Evolutionary conservation across 2,113 vertebrate species (phyloP), one percentile per base, ranked within the genome.

Genomic region (Conger conger): DNA sequence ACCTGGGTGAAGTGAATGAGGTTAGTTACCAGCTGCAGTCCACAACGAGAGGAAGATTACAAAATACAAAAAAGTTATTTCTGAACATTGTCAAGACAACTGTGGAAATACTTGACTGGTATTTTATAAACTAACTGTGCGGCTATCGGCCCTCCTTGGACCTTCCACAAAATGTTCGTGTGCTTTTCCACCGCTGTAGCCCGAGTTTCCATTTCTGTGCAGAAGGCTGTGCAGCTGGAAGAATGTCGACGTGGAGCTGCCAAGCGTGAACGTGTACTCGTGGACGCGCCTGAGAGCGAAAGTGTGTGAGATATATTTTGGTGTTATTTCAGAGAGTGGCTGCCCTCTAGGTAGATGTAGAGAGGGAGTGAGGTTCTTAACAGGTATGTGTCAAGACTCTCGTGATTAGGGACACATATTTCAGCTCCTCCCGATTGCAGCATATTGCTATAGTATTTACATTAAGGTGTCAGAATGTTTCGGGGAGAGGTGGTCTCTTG

Each of bases 161-260:
- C 88, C 86, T 91, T 87, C 89, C 87, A 89, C 83, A 84, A 86
- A 89, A 88, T 85, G 79, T 85, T 92, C 87, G 84, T 91, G 88
- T 92, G 92, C 86, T 90, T 84, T 50, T 38, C 81, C 80, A 89
- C 88, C 89, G 93, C 90, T 90, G 91, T 89, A 90, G 92, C 92
- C 90, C 92, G 92, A 92, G 89, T 90, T 89, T 86, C 87, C 90
- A 89, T 87, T 81, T 86, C 91, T 87, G 91, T 90, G 93, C 90
- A 92, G 91, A 92, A 91, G 92, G 93, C 91, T 92, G 91, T 92
- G 93, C 94, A 95, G 94, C 94, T 95, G 94, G 94, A 95, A 95
- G 95, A 95, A 94, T 96, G 95, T 95, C 95, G 95, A 96, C 95
- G 95, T 96, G 95, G 95, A 96, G 95, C 95, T 95, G 95, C 94